Percentiles rank a stretch among this genome's conserved stretches.
Conservation (phyloP, 2,113 vertebrate genomes). For the Perognathus longimembris region DNA sequence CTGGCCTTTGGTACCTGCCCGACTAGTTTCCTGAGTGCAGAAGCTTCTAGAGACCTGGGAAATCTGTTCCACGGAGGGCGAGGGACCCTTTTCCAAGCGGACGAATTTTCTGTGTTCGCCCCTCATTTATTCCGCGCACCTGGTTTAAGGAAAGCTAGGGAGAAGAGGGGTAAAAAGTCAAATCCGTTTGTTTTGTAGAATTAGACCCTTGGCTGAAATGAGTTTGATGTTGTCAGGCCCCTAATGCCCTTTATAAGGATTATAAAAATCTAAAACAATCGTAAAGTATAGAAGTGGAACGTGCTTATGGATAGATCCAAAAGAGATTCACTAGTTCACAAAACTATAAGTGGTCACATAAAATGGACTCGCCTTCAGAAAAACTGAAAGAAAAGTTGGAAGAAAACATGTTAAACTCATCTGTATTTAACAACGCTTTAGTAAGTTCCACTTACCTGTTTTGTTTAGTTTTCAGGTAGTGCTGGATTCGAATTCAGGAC, state of each 20-base stretch:
- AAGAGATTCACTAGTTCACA: conserved; percentile 36
- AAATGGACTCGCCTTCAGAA: background rate
- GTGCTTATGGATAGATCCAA: background rate
- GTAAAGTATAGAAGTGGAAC: background rate
- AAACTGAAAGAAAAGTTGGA: conserved; percentile 12
- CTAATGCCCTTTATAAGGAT: background rate
- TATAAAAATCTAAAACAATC: conserved; percentile 23
- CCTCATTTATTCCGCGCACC: background rate
- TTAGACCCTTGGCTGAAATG: background rate
- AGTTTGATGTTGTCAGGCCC: background rate
- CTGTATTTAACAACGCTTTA: conserved; percentile 8
- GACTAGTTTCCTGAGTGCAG: background rate
- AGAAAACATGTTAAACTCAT: background rate
- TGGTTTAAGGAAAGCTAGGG: background rate
- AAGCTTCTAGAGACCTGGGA: background rate
- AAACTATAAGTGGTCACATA: background rate
- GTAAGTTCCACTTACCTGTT: background rate
- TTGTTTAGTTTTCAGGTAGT: no score
- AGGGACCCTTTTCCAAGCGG: background rate
- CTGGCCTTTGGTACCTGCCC: background rate
- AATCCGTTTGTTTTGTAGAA: background rate
- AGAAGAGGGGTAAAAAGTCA: background rate
- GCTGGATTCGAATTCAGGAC: background rate
- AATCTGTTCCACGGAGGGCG: background rate
- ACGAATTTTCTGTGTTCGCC: background rate